Evolutionary conservation across 2,797 vertebrate genomes (phyloP).

Genomic region (Triplophysa bombifrons): DNA sequence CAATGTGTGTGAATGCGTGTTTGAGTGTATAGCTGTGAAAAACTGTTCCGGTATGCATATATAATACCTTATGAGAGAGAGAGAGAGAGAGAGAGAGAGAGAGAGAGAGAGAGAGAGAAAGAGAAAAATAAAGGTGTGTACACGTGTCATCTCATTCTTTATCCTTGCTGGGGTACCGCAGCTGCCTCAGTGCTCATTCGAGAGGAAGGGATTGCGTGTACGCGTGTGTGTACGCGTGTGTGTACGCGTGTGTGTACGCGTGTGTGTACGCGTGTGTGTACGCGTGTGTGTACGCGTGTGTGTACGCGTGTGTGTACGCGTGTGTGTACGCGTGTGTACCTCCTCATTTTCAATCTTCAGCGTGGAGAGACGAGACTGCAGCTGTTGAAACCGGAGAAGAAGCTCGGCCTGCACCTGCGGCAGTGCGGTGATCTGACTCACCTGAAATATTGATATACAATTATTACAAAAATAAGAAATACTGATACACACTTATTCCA

Average conservation of each 20-base stretch:
- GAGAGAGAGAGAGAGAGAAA: background rate
- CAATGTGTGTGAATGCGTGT: slow-evolving; percentile 11
- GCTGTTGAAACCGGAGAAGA: slow-evolving; percentile 89
- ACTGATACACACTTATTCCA: slow-evolving; percentile 13
- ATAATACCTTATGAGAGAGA: background rate
- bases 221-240: slow-evolving; percentile 29
- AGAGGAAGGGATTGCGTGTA: slow-evolving; percentile 6
- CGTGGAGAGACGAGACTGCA: slow-evolving; percentile 91
- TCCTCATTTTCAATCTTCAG: slow-evolving; percentile 98
- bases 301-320: slow-evolving; percentile 24
- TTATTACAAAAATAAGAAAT: slow-evolving; percentile 40
- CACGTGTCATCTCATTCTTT: slow-evolving; percentile 47
- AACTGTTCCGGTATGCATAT: background rate
- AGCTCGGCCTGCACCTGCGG: slow-evolving; percentile 95
- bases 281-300: slow-evolving; percentile 27
- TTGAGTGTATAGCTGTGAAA: slow-evolving; percentile 7
- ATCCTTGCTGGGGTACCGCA: slow-evolving; percentile 43
- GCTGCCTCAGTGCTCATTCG: slow-evolving; percentile 35
- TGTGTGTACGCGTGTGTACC: slow-evolving; percentile 70
- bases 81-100: background rate
- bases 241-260: slow-evolving; percentile 32
- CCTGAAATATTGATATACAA: slow-evolving; percentile 71
- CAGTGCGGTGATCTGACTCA: slow-evolving; percentile 90
- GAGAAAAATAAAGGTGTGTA: slow-evolving; percentile 25
- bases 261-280: slow-evolving; percentile 28